Evolutionary conservation across 1,140 invertebrate species (phyloP), one percentile per base, ranked within the genome.

Genomic region (Hycleus cichorii): DNA sequence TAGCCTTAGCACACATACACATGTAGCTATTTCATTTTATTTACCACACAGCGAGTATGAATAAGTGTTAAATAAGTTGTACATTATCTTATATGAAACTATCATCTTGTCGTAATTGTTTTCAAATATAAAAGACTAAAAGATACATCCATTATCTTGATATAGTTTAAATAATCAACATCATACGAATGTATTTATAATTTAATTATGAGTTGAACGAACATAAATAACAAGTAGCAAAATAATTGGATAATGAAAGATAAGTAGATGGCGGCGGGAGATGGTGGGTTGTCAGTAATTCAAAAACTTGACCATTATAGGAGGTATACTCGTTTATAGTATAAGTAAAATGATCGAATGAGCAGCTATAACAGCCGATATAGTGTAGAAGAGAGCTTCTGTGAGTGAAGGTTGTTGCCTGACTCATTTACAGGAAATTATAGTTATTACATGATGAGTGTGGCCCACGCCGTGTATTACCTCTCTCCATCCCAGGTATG

Each of bases 351-450:
- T 49, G 45, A 46, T 52, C 50, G 32, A 39, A 53, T 38, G 47
- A 39, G 45, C 44, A 46, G 57, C 40, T 59, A 58, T 46, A 53
- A 53, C 45, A 59, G 49, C 52, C 46, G 32, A 32, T 32, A 32
- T 32, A 32, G 18, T 18, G 18, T 18, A 18, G 18, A 18, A 18
- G 18, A 18, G 32, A 53, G 57, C 57, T 60, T 59, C 49, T 59
- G 54, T 63, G 58, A 63, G 58, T 63, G 61, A 63, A 63, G 55
- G 57, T 49, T 59, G 18, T 18, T 32, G 58, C 58, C 54, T 55
- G 54, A 60, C 61, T 63, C 58, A 63, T 63, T 63, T 60, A 59
- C 53, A 44, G 61, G 57, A 63, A 58, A 63, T 63, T 63, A 63
- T 63, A 63, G 61, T 63, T 58, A 63, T 63, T 63, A 63, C 58